Evolutionary conservation across 2,113 vertebrate genomes (phyloP).

Genomic region (Loxodonta africana): DNA sequence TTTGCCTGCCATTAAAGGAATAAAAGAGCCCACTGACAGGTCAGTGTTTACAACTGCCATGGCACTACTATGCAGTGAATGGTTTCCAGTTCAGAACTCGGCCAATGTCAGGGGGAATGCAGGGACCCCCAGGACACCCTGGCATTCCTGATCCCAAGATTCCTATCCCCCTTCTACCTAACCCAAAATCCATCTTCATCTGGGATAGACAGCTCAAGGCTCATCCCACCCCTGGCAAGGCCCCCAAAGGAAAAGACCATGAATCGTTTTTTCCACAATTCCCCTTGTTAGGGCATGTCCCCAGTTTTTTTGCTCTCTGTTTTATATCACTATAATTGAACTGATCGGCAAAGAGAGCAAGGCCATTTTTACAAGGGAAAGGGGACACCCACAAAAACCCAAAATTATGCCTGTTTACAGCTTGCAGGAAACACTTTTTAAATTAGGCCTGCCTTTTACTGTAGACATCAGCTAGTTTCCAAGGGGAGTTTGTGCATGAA

Average conservation of each 20-base stretch:
- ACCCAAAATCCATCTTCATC: not conserved
- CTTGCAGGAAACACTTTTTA: constrained; percentile 63
- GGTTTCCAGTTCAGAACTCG: not conserved
- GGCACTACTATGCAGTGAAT: rapidly evolving
- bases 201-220: not conserved
- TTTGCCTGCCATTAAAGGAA: rapidly evolving
- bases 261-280: not conserved
- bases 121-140: not conserved
- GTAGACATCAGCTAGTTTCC: not conserved
- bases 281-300: not conserved
- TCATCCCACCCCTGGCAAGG: not conserved
- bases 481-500: not conserved
- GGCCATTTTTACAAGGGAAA: constrained; percentile 59
- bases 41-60: not conserved
- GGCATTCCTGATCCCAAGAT: not conserved
- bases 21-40: not conserved
- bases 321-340: constrained; percentile 60
- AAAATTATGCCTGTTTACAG: constrained; percentile 71
- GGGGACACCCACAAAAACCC: constrained; percentile 61
- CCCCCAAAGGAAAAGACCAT: not conserved
- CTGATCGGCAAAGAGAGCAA: constrained; percentile 38
- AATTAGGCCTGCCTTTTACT: constrained; percentile 46
- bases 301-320: constrained; percentile 44
- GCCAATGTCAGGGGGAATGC: not conserved
- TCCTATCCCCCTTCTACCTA: not conserved